Percentiles rank a stretch among this genome's conserved stretches.
These are phyloP conservation scores for Eupsittula cactorum DNA, from an alignment of 2,113 vertebrate genomes.

Conservation along the genomic window DNA sequence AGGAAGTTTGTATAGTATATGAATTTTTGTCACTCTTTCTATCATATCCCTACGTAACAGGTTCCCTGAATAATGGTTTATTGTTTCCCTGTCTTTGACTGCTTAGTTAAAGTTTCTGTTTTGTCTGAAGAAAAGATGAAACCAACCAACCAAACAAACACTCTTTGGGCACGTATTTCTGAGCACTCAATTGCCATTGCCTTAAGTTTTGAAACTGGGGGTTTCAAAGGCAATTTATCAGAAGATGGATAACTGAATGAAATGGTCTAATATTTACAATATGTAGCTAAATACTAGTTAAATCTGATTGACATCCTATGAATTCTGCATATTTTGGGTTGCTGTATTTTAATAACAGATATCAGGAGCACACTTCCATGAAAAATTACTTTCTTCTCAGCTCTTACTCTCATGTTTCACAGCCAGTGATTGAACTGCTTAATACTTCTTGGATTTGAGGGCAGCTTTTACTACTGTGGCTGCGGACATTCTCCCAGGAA, in stretches of 20 bases:
- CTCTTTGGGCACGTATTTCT: background rate
- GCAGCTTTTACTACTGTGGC: background rate
- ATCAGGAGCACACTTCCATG: background rate
- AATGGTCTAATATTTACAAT: background rate
- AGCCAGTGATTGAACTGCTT: background rate
- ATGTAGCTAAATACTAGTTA: background rate
- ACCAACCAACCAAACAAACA: background rate
- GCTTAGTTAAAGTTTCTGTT: background rate
- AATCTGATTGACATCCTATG: background rate
- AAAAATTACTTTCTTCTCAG: background rate
- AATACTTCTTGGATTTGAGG: background rate
- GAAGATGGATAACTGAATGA: background rate
- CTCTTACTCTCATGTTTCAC: background rate
- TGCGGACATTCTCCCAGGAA: background rate
- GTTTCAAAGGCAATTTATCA: background rate
- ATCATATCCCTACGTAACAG: background rate
- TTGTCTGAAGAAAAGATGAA: background rate
- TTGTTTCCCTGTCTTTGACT: background rate
- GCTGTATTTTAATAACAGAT: background rate
- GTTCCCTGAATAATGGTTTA: background rate
- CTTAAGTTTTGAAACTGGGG: background rate
- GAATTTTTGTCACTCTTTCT: background rate
- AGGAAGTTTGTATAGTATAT: background rate
- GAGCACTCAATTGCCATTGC: background rate
- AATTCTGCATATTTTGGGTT: background rate